A percentile compares a stretch with the other conserved stretches of the same genome.
Evolutionary conservation across 35 echinoderm and acorn worm species (phyloP).

Genomic region (Ophioderma brevispina): DNA sequence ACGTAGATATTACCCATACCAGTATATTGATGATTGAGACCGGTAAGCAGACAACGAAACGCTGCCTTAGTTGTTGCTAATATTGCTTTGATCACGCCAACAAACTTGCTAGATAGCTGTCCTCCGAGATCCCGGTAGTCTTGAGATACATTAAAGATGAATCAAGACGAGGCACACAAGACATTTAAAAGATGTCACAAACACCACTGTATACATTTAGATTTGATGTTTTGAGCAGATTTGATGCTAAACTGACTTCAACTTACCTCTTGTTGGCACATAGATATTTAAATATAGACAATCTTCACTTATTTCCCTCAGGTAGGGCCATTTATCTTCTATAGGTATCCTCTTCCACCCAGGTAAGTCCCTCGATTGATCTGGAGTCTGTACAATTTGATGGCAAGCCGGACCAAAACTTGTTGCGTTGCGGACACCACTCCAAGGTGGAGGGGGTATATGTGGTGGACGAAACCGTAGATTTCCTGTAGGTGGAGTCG

Average conservation of each 20-base stretch:
- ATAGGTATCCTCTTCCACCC: conserved; percentile 42
- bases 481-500: conserved; percentile 53
- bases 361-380: conserved; percentile 14
- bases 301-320: conserved; percentile 75
- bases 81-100: too few species aligned
- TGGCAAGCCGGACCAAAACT: conserved; percentile 70
- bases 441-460: conserved; percentile 32
- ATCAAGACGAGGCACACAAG: too few species aligned
- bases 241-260: background rate
- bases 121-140: too few species aligned
- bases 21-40: too few species aligned
- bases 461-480: conserved; percentile 71
- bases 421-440: conserved; percentile 60
- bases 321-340: conserved; percentile 39
- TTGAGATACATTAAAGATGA: too few species aligned
- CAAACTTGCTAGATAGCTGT: too few species aligned
- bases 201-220: too few species aligned
- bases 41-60: too few species aligned
- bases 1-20: too few species aligned
- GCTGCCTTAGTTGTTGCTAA: too few species aligned
- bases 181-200: too few species aligned
- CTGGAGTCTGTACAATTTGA: conserved; percentile 38
- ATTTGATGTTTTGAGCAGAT: too few species aligned
- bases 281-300: conserved; percentile 87
- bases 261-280: conserved; percentile 70